A percentile compares a stretch with the other conserved stretches of the same genome.
Conservation (phyloP, 2,113 vertebrate species). For the Cochlearius cochlearius region DNA sequence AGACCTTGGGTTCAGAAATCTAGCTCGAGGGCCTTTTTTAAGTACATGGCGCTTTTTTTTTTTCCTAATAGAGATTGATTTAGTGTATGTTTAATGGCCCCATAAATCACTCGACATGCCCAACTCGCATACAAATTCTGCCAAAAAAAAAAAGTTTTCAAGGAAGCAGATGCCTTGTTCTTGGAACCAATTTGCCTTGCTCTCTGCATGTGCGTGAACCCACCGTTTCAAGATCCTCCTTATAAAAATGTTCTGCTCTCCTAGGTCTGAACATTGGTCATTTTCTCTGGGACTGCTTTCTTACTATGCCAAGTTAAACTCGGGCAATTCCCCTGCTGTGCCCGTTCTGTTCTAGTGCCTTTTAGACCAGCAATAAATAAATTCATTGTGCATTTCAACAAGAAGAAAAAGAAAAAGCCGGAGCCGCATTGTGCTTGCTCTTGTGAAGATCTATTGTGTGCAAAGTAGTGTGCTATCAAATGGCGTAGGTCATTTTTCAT, state of each 20-base stretch:
- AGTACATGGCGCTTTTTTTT: constrained; percentile 19
- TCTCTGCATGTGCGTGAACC: not conserved
- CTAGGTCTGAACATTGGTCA: not conserved
- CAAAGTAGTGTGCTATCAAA: constrained; percentile 43
- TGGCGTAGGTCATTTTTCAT: constrained; percentile 63
- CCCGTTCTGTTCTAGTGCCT: constrained; percentile 33
- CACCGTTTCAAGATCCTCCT: constrained; percentile 22
- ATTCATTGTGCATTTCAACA: constrained; percentile 13
- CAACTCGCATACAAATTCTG: constrained; percentile 55
- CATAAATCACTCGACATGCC: constrained; percentile 70
- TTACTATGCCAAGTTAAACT: constrained; percentile 30
- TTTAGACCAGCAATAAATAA: constrained; percentile 54
- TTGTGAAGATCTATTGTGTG: constrained; percentile 63
- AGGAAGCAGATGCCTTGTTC: constrained; percentile 45
- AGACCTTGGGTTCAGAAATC: constrained; percentile 55
- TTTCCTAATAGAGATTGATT: constrained; percentile 68
- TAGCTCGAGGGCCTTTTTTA: constrained; percentile 39
- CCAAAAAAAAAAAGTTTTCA: constrained; percentile 40
- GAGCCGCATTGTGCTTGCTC: not conserved
- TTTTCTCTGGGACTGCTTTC: constrained; percentile 27
- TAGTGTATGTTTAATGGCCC: constrained; percentile 68
- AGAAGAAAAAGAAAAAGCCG: not conserved
- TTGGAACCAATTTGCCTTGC: not conserved
- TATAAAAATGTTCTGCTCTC: constrained; percentile 1
- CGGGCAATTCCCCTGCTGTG: not conserved